Evolutionary conservation across 2,888 invertebrate species (phyloP).

Genomic region (Drosophila meridionalis): DNA sequence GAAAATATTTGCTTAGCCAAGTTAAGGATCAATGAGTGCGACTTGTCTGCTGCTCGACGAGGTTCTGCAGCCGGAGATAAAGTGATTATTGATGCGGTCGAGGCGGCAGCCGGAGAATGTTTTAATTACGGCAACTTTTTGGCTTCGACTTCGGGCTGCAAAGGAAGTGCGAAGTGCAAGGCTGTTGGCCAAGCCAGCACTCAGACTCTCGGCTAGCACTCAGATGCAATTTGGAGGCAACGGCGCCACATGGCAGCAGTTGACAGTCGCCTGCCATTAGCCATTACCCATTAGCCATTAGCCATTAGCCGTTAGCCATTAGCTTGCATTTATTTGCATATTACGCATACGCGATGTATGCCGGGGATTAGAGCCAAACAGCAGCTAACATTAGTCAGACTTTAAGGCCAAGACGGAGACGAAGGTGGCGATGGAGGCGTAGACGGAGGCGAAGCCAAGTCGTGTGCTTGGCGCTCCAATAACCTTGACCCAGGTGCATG

Average conservation of each 20-base stretch:
- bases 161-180: slow-evolving; percentile 1
- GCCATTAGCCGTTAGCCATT: slow-evolving; percentile 37
- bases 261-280: slow-evolving; percentile 45
- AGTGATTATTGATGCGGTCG: slow-evolving; percentile 64
- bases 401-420: slow-evolving; percentile 6
- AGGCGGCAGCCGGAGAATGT: slow-evolving; percentile 26
- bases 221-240: slow-evolving; percentile 35
- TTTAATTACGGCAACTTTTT: slow-evolving; percentile 62
- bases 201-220: slow-evolving; percentile 51
- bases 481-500: slow-evolving; percentile 65
- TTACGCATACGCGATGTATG: slow-evolving; percentile 62
- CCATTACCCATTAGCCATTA: slow-evolving; percentile 30
- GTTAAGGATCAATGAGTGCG: slow-evolving; percentile 40
- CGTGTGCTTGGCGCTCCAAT: slow-evolving; percentile 4
- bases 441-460: neutral
- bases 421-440: too few species aligned
- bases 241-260: slow-evolving; percentile 35
- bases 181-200: slow-evolving; percentile 1
- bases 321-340: slow-evolving; percentile 71
- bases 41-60: neutral
- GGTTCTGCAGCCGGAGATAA: slow-evolving; percentile 25
- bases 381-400: slow-evolving; percentile 50
- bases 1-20: slow-evolving; percentile 44
- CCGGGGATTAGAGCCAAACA: slow-evolving; percentile 38
- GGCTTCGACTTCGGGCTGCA: slow-evolving; percentile 7